Base-by-base conservation (phyloP, 92 coral and sea anemone genomes). In the Epizoanthus stellaris region DNA sequence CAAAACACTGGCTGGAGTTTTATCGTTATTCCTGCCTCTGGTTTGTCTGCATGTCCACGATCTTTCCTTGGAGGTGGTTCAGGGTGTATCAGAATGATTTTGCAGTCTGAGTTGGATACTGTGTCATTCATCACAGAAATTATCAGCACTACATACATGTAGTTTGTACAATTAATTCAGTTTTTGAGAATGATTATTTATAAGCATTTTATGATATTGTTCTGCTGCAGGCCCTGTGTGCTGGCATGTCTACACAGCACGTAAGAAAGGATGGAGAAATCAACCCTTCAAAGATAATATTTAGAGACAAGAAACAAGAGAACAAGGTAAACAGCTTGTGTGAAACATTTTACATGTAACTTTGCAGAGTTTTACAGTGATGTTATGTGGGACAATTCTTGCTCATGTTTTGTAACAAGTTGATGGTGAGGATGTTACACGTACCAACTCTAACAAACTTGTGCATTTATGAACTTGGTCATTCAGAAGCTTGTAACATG, bases 181-280 rank as follows among this genome's bases (percentile, higher is more conserved):
- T 30, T 54, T 15, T 23, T 42, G 5, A 53, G 6, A 21, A 38
- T 42, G 16, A 34, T 23, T 23, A 8, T 76, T 67, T 30, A 30
- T 30, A 30, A 30, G 1, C 34, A 30, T 30, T 30, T 30, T 30
- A 30, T 30, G 34, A 30, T 30, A 30, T 30, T 30, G 34, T 88
- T 30, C 49, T 52, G n/a, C 64, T 56, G 13, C 85, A 94, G 98
- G 86, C 90, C 75, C 93, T 94, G n/a, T 94, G 98, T 91, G 93
- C 95, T 66, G 98, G 95, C 40, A 85, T 94, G 49, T 92, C 95
- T 42, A 80, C 87, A 67, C 95, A 94, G 43, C 91, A 89, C 59
- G 82, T 91, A 42, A 91, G 98, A 56, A 94, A 80, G 70, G 98
- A 96, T 91, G 98, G 98, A 6, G 94, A 93, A 77, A 2, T 77